Percentiles rank a stretch among this genome's conserved stretches.
These are phyloP conservation scores for Meandrusa payeni DNA, from an alignment of 2,888 invertebrate species.

Conservation along the genomic window DNA sequence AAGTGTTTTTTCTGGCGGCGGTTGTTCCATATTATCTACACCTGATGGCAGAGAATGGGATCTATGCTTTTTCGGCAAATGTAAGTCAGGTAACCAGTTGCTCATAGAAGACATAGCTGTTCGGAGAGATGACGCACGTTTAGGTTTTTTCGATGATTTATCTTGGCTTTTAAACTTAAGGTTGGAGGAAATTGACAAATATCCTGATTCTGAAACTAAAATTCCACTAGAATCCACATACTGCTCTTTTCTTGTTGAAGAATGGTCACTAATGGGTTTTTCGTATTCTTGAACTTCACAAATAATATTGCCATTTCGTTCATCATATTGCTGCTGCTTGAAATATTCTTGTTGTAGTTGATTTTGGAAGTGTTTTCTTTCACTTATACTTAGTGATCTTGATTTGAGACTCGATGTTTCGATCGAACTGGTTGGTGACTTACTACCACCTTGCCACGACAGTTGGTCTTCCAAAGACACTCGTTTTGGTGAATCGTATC, in stretches of 20 bases:
- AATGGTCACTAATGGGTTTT: constrained; percentile 54
- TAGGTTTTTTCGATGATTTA: constrained; percentile 84
- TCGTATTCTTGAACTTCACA: constrained; percentile 60
- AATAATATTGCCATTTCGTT: constrained; percentile 67
- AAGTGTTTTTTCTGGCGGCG: constrained; percentile 69
- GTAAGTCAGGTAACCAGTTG: constrained; percentile 90
- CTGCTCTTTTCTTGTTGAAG: constrained; percentile 64
- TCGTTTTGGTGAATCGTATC: constrained; percentile 80
- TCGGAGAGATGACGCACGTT: constrained; percentile 87
- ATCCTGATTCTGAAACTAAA: constrained; percentile 89
- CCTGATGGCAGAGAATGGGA: constrained; percentile 91
- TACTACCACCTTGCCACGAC: constrained; percentile 81
- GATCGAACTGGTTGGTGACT: constrained; percentile 83
- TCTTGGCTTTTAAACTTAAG: constrained; percentile 76
- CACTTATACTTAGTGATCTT: constrained; percentile 79
- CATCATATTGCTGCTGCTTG: constrained; percentile 77
- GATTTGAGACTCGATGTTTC: constrained; percentile 79
- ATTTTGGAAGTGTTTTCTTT: constrained; percentile 78
- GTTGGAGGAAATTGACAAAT: constrained; percentile 87
- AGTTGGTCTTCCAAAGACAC: constrained; percentile 82
- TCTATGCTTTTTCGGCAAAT: constrained; percentile 88
- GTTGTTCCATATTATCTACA: constrained; percentile 78
- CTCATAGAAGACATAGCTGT: constrained; percentile 90
- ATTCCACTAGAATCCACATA: constrained; percentile 71
- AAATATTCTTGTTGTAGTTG: constrained; percentile 78